These are phyloP conservation scores for Tetrapedia diversipes DNA, from an alignment of 2,888 invertebrate genomes.

Conservation along the genomic window DNA sequence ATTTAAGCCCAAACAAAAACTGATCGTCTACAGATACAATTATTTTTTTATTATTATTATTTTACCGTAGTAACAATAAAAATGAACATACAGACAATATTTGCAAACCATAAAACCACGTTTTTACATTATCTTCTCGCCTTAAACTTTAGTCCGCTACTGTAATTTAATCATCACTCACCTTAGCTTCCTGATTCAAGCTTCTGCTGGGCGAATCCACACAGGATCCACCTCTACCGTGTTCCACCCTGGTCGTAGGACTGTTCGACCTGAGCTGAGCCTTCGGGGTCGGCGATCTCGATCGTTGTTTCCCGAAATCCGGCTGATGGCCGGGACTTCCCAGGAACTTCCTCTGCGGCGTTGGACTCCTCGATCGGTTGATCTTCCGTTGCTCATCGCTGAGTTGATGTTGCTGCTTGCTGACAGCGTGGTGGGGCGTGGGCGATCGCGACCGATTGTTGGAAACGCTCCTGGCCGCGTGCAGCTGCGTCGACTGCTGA, in stretches of 20 bases:
- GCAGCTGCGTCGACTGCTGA: conserved; percentile 70
- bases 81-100: no score
- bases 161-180: conserved; percentile 57
- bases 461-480: conserved; percentile 82
- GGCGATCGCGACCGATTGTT: conserved; percentile 83
- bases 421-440: conserved; percentile 79
- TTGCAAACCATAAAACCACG: no score
- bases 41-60: no score
- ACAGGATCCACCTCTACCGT: conserved; percentile 6
- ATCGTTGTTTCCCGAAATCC: conserved; percentile 74
- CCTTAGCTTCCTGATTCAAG: conserved; percentile 71
- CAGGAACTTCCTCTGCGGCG: conserved; percentile 83
- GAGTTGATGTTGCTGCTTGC: conserved; percentile 43
- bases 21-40: no score
- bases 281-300: conserved; percentile 83
- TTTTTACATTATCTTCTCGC: no score
- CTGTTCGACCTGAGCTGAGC: conserved; percentile 76
- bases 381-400: conserved; percentile 60
- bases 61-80: no score
- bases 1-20: no score
- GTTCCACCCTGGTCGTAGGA: conserved; percentile 71
- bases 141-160: no score
- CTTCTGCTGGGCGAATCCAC: conserved; percentile 50
- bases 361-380: conserved; percentile 84
- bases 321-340: conserved; percentile 76